These are phyloP conservation scores for Oligia latruncula DNA, from an alignment of 2,888 invertebrate species.

Conservation along the genomic window DNA sequence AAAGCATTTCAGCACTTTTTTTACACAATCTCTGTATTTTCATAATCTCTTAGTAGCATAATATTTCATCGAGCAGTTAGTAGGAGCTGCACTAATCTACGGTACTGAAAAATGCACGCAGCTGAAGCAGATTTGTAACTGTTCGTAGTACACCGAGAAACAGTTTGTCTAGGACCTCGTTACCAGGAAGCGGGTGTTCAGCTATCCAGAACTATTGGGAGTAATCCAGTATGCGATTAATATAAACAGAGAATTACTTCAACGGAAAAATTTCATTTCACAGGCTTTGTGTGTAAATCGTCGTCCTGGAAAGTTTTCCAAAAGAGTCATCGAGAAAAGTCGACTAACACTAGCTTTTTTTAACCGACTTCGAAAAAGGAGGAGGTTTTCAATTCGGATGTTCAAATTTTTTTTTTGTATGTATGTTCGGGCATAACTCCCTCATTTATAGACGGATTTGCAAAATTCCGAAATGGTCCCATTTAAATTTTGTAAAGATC, in stretches of 20 bases:
- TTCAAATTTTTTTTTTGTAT: too few species aligned
- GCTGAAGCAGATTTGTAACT: conserved; percentile 33
- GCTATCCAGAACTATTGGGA: conserved; percentile 2
- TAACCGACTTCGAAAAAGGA: too few species aligned
- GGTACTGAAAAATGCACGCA: conserved; percentile 29
- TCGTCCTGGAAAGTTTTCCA: not conserved
- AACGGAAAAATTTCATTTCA: not conserved
- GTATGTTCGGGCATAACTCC: too few species aligned
- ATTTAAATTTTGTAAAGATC: too few species aligned
- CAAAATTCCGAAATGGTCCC: too few species aligned
- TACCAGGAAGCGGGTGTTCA: conserved; percentile 13
- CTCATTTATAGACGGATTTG: too few species aligned
- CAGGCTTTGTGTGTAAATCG: not conserved
- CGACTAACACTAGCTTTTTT: not conserved
- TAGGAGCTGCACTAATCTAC: conserved; percentile 18
- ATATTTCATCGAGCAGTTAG: conserved; percentile 15
- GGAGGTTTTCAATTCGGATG: too few species aligned
- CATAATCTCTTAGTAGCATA: conserved; percentile 22
- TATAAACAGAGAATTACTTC: not conserved
- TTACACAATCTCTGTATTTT: not conserved
- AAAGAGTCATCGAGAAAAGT: not conserved
- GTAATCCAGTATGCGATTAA: not conserved
- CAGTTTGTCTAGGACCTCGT: conserved; percentile 29
- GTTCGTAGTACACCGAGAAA: conserved; percentile 12
- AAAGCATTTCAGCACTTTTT: not conserved